Percentiles rank a stretch among this genome's conserved stretches.
Conservation (phyloP, 2,888 invertebrate genomes). For the Phrixothrix hirtus region DNA sequence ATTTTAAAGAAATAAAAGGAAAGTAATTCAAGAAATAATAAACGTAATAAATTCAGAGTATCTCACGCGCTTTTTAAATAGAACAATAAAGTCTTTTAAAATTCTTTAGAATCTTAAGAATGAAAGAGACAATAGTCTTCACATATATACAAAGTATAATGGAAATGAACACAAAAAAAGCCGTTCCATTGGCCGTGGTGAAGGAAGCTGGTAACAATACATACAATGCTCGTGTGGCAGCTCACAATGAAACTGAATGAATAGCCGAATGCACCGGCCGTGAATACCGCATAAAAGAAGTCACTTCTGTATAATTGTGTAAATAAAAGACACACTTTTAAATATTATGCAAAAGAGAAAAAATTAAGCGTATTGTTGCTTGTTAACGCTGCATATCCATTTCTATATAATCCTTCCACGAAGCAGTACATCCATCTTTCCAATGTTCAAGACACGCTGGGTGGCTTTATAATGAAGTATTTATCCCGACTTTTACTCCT, state of each 20-base stretch:
- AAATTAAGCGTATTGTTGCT: conserved; percentile 38
- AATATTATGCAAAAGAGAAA: conserved; percentile 43
- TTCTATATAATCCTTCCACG: conserved; percentile 18
- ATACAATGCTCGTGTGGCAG: conserved; percentile 45
- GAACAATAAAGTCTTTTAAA: conserved; percentile 44
- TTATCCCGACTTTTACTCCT: too few relatives aligned
- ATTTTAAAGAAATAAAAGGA: conserved; percentile 11
- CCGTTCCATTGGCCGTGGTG: conserved; percentile 41
- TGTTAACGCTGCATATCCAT: conserved; percentile 40
- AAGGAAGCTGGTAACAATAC: conserved; percentile 50
- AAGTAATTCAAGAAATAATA: conserved; percentile 22
- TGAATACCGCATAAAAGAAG: conserved; percentile 52
- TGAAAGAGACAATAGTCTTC: conserved; percentile 41
- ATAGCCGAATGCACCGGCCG: conserved; percentile 52
- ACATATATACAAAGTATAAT: conserved; percentile 48
- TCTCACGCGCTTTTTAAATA: conserved; percentile 31
- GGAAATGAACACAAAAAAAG: conserved; percentile 47
- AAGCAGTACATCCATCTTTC: neutral
- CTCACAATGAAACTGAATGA: conserved; percentile 49
- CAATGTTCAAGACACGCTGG: too few relatives aligned
- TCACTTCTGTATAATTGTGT: conserved; percentile 53
- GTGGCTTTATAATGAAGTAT: too few relatives aligned
- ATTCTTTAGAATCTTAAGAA: conserved; percentile 44
- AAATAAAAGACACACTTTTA: conserved; percentile 51
- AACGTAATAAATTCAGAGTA: conserved; percentile 26